phyloP scores from a whole-genome alignment of 23 tunicate species.

The Ascidia mentula region DNA sequence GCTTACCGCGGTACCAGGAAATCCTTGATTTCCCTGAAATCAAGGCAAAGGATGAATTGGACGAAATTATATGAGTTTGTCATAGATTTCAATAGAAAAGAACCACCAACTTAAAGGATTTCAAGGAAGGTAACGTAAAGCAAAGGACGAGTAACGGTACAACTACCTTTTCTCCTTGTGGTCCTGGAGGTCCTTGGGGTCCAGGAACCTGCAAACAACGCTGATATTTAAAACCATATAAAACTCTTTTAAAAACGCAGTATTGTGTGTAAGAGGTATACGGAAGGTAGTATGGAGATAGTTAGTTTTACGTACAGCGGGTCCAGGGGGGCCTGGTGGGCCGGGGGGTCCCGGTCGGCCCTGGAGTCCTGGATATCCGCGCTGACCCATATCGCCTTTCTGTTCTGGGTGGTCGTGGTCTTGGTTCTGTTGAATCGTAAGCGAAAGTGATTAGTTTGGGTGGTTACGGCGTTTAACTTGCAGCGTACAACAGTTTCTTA shows the following conservation, averaged over 20 bases:
- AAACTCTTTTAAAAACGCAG: too few relatives aligned
- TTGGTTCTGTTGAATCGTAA: neutral
- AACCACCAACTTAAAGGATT: neutral
- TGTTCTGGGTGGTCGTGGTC: neutral
- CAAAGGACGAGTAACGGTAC: too few relatives aligned
- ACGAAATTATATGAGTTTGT: too few relatives aligned
- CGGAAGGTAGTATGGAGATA: too few relatives aligned
- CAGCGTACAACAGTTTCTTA: too few relatives aligned
- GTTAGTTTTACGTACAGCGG: slow-evolving; percentile 12
- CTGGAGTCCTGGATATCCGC: neutral
- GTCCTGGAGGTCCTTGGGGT: neutral
- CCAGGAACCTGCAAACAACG: neutral
- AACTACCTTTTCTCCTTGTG: neutral
- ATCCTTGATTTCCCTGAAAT: neutral
- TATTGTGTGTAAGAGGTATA: too few relatives aligned
- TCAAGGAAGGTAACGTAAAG: too few relatives aligned
- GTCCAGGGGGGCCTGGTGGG: slow-evolving; percentile 37
- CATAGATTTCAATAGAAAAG: too few relatives aligned
- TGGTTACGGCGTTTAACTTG: too few relatives aligned
- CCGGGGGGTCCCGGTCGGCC: slow-evolving; percentile 59
- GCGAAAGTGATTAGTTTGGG: too few relatives aligned
- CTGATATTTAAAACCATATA: neutral
- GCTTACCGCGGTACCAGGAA: neutral
- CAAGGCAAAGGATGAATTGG: too few relatives aligned
- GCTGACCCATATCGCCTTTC: neutral